Conservation (phyloP, 2,797 vertebrate genomes). For the Phrynocephalus forsythii region DNA sequence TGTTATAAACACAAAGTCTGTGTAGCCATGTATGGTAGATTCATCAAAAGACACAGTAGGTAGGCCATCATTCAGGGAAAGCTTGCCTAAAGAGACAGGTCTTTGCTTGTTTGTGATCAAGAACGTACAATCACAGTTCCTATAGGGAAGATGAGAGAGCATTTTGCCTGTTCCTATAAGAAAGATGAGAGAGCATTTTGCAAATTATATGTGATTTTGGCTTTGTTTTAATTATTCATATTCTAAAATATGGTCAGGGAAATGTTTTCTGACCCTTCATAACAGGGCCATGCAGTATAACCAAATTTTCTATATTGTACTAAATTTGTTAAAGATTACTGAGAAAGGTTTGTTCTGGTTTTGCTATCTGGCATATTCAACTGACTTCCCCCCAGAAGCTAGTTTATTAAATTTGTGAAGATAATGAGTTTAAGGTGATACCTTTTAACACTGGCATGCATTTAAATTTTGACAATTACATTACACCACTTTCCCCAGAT, state of each 20-base stretch:
- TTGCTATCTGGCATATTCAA: constrained; percentile 46
- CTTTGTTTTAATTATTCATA: constrained; percentile 11
- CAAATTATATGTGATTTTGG: constrained; percentile 5
- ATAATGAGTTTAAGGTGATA: constrained; percentile 63
- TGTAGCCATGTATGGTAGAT: too few species aligned
- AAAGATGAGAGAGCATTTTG: background rate
- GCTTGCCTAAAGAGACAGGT: too few species aligned
- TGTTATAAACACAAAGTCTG: too few species aligned
- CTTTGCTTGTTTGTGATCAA: too few species aligned
- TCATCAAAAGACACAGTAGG: too few species aligned
- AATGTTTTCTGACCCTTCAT: constrained; percentile 31
- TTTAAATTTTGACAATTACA: constrained; percentile 62
- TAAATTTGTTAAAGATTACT: constrained; percentile 61
- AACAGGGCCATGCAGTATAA: constrained; percentile 35
- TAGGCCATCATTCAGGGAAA: too few species aligned
- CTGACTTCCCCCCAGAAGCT: constrained; percentile 45
- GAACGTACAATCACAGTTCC: too few species aligned
- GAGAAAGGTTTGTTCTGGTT: constrained; percentile 32
- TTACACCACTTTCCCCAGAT: constrained; percentile 52
- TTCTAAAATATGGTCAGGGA: constrained; percentile 28
- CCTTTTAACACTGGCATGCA: constrained; percentile 57
- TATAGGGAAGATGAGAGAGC: too few species aligned
- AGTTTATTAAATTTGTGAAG: constrained; percentile 65
- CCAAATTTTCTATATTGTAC: constrained; percentile 43
- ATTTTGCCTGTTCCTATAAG: background rate